Percentiles rank a stretch among this genome's conserved stretches.
phyloP scores from a whole-genome alignment of 2,888 invertebrate species.

The Cryptocheilus praepositus region DNA sequence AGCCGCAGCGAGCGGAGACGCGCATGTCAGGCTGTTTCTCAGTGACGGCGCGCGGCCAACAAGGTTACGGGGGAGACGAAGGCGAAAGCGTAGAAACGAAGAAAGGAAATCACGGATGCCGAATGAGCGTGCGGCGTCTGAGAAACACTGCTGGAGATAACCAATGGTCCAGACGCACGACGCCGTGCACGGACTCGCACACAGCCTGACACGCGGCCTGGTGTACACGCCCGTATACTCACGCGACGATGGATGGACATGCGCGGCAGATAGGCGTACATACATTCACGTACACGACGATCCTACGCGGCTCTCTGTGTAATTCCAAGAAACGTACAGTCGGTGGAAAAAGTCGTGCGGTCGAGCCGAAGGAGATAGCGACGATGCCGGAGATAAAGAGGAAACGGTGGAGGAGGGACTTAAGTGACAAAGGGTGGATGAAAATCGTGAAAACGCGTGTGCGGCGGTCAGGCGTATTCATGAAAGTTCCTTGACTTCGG shows the following conservation, averaged over 20 bases:
- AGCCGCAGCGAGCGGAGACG: conserved; percentile 1
- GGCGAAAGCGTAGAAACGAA: conserved; percentile 21
- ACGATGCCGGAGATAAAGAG: conserved; percentile 11
- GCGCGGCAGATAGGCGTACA: conserved; percentile 5
- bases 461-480: conserved; percentile 50
- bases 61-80: conserved; percentile 11
- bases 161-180: conserved; percentile 56
- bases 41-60: too few species aligned
- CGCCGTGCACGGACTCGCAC: conserved; percentile 31
- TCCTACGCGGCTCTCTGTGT: conserved; percentile 59
- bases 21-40: background rate
- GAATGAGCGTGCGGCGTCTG: conserved; percentile 39
- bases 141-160: conserved; percentile 62
- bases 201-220: conserved; percentile 19
- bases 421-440: conserved; percentile 26
- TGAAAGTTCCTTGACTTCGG: conserved; percentile 61
- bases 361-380: conserved; percentile 1
- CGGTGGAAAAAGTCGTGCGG: conserved; percentile 59
- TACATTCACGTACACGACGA: conserved; percentile 2
- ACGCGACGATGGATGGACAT: background rate
- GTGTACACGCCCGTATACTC: conserved; percentile 18
- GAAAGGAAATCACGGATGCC: conserved; percentile 5
- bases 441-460: conserved; percentile 48
- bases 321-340: conserved; percentile 72
- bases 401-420: conserved; percentile 26